Base-by-base conservation (phyloP, 37 sponge, comb jelly and placozoan genomes). In the Chondrosia reniformis region DNA sequence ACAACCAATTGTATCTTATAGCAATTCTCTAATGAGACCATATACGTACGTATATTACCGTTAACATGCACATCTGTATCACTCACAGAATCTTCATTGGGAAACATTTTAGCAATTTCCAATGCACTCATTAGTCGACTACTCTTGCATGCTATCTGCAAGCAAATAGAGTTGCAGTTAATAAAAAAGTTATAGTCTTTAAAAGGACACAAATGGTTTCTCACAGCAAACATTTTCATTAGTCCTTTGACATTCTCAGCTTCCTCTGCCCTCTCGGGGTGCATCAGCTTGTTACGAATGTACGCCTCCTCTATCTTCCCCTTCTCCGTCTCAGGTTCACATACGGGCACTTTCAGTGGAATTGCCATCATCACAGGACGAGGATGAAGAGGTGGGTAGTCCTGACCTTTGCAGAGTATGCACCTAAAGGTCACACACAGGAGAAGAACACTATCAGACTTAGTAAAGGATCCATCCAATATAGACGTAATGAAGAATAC, bases 161-260 rank as follows among this genome's bases (percentile, higher is more conserved):
- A 55, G 31, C 75, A 73, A 55, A 46, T 5, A 28, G 12, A 32
- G 21, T 24, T 17, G 40, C 46, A 77, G 7, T 19, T 38, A 71
- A 22, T 36, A 10, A 31, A 33, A 71, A 71, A 27, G 33, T 42
- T 71, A 71, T 42, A 13, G 13, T 6, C 13, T 19, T 34, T 28
- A 27, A 7, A 71, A 19, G 9, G 28, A 27, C 9, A 19, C n/a
- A n/a, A n/a, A n/a, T n/a, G n/a, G 27, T 4, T 73, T 58, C 84
- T 87, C 63, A 92, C 92, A 22, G 92, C 92, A 80, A 92, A 87
- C 63, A 84, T 30, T 46, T 92, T 87, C 85, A 87, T 92, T 39
- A 92, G 49, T 7, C 71, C 25, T 62, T 83, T 79, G 7, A 73
- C 55, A 24, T 33, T 39, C 1, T 22, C 52, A 17, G 78, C 55